Base-by-base conservation (phyloP, 2,888 invertebrate species). In the Eudasyphora cyanicolor region DNA sequence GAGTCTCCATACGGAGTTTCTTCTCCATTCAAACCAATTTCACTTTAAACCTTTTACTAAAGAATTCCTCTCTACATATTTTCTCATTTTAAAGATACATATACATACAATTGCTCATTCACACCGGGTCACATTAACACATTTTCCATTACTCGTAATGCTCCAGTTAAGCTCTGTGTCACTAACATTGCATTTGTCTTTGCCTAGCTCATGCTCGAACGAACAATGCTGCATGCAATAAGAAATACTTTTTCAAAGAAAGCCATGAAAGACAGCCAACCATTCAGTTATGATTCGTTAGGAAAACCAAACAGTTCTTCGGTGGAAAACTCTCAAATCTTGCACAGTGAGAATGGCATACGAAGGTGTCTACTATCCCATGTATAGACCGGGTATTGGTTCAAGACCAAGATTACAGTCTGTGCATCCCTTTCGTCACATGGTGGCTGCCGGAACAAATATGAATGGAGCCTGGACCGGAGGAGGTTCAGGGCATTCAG, bases 371-470 rank as follows among this genome's bases (percentile, higher is more conserved):
- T 73, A 81, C 73, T 69, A 84, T 76, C 76, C 84, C 14, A 51
- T 38, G 2, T 81, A 81, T 42, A n/a, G 71, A 45, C 67, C 81
- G 21, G 84, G 81, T 27, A 32, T 81, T 1, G 78, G 84, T 12
- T 79, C 78, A 6, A 81, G 14, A 35, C 84, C 84, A 14, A 78
- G 84, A 75, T 32, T 79, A 3, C 84, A 84, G 24, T 32, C 76
- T 7, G 45, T 45, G 17, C 82, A 83, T 42, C 83, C 86, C 5
- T 85, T 86, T 76, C 87, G 87, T 19, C 84, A 89, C 38, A 71
- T 88, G 69, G 54, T 85, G 70, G 87, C 78, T 27, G 87, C 87
- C 8, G 88, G 85, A 21, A 88, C 88, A 69, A 86, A 88, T 71
- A 75, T 85, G 54, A 87, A 86, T 75, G 70, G 86, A 45, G 77